Evolutionary conservation across 2,113 vertebrate species (phyloP).

Genomic region (Rhinolophus sinicus): DNA sequence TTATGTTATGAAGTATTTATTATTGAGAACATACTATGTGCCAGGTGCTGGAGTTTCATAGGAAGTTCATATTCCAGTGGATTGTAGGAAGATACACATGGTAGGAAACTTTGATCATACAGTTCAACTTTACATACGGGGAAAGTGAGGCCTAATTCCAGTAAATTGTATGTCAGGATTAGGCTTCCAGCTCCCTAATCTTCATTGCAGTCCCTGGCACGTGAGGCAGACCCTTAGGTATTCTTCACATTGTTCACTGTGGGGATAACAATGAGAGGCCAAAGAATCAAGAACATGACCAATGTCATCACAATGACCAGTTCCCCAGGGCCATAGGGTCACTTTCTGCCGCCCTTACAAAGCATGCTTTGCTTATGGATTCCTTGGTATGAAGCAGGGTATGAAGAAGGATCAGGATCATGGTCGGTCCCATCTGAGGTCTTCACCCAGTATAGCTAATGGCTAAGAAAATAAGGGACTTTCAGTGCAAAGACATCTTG

Average conservation of each 20-base stretch:
- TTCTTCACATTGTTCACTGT: neutral
- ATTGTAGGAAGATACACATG: neutral
- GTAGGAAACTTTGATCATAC: neutral
- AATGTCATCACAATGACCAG: neutral
- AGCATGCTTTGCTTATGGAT: neutral
- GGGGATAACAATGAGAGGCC: neutral
- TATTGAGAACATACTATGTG: neutral
- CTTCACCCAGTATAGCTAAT: neutral
- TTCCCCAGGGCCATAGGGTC: neutral
- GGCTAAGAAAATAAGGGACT: neutral
- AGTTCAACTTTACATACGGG: neutral
- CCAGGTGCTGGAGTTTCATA: neutral
- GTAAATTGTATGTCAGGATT: neutral
- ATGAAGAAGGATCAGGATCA: neutral
- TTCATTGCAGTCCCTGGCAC: neutral
- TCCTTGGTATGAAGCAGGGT: neutral
- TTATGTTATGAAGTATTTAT: slow-evolving; percentile 23
- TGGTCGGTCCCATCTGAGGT: neutral
- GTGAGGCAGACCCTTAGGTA: neutral
- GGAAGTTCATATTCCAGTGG: neutral
- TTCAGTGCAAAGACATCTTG: neutral
- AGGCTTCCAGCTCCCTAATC: neutral
- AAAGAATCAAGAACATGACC: neutral
- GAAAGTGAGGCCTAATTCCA: neutral
- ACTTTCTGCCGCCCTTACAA: neutral